These are phyloP conservation scores for Hirundichthys speculiger DNA, from an alignment of 2,113 vertebrate species.

Conservation along the genomic window DNA sequence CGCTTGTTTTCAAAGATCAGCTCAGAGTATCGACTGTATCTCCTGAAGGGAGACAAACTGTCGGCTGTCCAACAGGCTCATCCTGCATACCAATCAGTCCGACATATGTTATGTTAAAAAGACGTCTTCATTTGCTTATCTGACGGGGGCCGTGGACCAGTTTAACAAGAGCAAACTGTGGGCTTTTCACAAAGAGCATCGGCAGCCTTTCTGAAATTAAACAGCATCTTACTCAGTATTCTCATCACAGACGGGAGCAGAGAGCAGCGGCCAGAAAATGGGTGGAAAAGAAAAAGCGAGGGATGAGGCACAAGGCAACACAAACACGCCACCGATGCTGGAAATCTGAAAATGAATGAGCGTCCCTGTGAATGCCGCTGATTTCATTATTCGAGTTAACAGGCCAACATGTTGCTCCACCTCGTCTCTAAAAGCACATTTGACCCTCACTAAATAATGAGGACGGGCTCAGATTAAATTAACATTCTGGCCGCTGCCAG, in stretches of 20 bases:
- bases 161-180: slow-evolving; percentile 62
- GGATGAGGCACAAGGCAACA: slow-evolving; percentile 66
- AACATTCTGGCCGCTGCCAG: background rate
- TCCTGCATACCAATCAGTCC: slow-evolving; percentile 70
- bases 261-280: slow-evolving; percentile 78
- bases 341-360: slow-evolving; percentile 37
- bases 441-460: slow-evolving; percentile 25
- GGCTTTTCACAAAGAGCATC: slow-evolving; percentile 73
- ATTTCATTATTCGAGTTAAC: slow-evolving; percentile 38
- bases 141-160: slow-evolving; percentile 40
- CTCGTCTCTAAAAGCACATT: slow-evolving; percentile 19
- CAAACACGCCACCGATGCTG: slow-evolving; percentile 33
- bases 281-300: slow-evolving; percentile 75
- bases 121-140: slow-evolving; percentile 60
- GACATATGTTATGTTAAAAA: slow-evolving; percentile 63
- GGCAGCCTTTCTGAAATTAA: slow-evolving; percentile 82
- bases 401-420: slow-evolving; percentile 45
- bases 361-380: slow-evolving; percentile 2
- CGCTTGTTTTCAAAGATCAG: slow-evolving; percentile 62
- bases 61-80: slow-evolving; percentile 51
- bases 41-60: slow-evolving; percentile 67
- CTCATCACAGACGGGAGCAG: slow-evolving; percentile 81
- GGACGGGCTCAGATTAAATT: slow-evolving; percentile 15
- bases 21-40: slow-evolving; percentile 57
- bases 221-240: slow-evolving; percentile 86